These are phyloP conservation scores for Agrotis puta DNA, from an alignment of 2,888 invertebrate genomes.

Conservation along the genomic window DNA sequence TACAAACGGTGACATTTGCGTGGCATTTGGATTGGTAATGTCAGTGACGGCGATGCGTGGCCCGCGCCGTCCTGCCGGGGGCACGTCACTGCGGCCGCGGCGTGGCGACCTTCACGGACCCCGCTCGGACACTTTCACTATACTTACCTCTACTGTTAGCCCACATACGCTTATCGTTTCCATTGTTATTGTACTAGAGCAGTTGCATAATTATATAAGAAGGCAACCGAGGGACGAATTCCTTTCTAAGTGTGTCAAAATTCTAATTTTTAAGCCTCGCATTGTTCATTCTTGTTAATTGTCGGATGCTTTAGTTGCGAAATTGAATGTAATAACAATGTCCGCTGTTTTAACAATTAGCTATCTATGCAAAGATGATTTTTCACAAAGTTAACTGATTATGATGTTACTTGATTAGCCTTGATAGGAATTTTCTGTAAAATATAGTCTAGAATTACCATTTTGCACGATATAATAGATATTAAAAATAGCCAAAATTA, in stretches of 20 bases:
- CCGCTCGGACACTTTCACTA: constrained; percentile 84
- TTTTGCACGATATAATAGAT: background rate
- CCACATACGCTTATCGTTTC: constrained; percentile 79
- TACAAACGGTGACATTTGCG: constrained; percentile 80
- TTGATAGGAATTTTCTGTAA: background rate
- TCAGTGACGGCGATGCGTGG: constrained; percentile 72
- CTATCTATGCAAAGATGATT: background rate
- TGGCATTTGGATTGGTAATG: constrained; percentile 82
- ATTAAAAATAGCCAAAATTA: constrained; percentile 11
- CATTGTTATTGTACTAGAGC: constrained; percentile 77
- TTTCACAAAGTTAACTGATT: background rate
- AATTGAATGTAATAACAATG: constrained; percentile 17
- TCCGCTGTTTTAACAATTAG: background rate
- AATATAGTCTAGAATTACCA: background rate
- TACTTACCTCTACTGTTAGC: constrained; percentile 76
- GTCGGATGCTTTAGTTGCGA: constrained; percentile 27
- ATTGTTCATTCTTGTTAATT: constrained; percentile 43
- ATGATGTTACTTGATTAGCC: no score
- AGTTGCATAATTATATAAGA: constrained; percentile 73
- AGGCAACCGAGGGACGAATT: constrained; percentile 58
- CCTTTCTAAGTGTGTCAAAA: constrained; percentile 58
- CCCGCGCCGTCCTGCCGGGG: constrained; percentile 49
- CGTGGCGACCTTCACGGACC: constrained; percentile 78
- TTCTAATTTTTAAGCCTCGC: constrained; percentile 32
- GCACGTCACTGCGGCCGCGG: constrained; percentile 59